Conservation (phyloP, 2,797 vertebrate genomes). For the Gadopsis marmoratus region DNA sequence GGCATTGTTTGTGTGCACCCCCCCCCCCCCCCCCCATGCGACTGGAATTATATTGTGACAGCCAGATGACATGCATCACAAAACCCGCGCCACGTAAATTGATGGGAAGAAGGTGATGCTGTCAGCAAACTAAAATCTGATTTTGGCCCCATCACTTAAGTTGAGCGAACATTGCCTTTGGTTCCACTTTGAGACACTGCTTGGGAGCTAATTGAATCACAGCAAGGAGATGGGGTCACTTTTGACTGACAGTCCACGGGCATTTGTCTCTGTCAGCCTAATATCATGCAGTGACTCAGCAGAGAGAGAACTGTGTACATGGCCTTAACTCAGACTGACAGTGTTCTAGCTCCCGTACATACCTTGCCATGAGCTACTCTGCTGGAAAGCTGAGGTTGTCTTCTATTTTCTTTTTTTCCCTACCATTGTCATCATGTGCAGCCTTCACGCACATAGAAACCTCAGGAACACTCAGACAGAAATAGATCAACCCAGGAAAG, state of each 20-base stretch:
- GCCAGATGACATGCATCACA: slow-evolving; percentile 58
- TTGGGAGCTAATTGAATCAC: slow-evolving; percentile 72
- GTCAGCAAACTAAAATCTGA: slow-evolving; percentile 62
- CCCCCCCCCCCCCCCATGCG: neutral
- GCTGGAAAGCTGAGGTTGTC: slow-evolving; percentile 55
- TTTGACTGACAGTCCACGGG: slow-evolving; percentile 69
- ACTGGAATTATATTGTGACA: slow-evolving; percentile 57
- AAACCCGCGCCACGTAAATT: slow-evolving; percentile 18
- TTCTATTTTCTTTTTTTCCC: slow-evolving; percentile 7
- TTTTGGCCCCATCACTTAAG: slow-evolving; percentile 58
- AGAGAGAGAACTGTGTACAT: slow-evolving; percentile 55
- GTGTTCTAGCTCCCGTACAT: slow-evolving; percentile 59
- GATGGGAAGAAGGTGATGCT: slow-evolving; percentile 50
- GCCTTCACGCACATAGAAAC: slow-evolving; percentile 14
- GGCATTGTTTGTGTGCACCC: too few relatives aligned
- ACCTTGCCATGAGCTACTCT: slow-evolving; percentile 76
- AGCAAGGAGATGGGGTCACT: slow-evolving; percentile 65
- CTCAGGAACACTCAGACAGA: slow-evolving; percentile 43
- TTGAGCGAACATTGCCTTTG: slow-evolving; percentile 60
- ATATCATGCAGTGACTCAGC: slow-evolving; percentile 81
- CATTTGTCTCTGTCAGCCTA: slow-evolving; percentile 82
- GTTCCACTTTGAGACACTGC: slow-evolving; percentile 61
- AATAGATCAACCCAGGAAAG: slow-evolving; percentile 47
- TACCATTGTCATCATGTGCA: slow-evolving; percentile 45
- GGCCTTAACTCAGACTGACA: slow-evolving; percentile 77